A percentile compares a stretch with the other conserved stretches of the same genome.
Conservation (phyloP, 2,113 vertebrate species). For the Solenodon paradoxus region DNA sequence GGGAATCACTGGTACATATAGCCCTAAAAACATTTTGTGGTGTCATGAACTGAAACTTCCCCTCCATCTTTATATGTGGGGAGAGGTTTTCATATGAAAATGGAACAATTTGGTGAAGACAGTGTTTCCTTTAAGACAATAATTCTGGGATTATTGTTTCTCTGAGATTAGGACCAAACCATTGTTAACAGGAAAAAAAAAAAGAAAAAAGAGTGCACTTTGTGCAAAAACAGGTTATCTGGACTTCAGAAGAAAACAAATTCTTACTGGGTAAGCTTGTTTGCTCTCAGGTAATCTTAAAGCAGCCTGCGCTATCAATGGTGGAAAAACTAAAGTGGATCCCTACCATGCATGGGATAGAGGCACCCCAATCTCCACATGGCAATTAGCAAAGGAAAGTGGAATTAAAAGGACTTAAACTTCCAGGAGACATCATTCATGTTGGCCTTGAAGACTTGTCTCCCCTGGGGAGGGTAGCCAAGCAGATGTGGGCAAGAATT, state of each 20-base stretch:
- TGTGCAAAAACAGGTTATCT: background rate
- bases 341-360: background rate
- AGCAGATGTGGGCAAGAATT: background rate
- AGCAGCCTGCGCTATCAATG: background rate
- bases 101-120: background rate
- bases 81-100: background rate
- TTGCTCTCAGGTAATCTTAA: background rate
- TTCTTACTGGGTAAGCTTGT: background rate
- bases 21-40: background rate
- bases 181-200: background rate
- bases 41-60: background rate
- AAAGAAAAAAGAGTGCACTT: background rate
- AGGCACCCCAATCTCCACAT: fast-evolving
- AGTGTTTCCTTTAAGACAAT: background rate
- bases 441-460: background rate
- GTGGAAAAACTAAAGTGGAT: background rate
- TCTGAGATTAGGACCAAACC: background rate
- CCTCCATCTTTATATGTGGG: background rate
- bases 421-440: too few relatives aligned
- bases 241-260: background rate
- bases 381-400: background rate
- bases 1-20: background rate
- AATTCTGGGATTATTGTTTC: background rate
- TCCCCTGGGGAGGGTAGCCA: background rate
- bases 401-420: background rate